Conservation (phyloP, 2,888 invertebrate genomes). For the Apeira syringaria region DNA sequence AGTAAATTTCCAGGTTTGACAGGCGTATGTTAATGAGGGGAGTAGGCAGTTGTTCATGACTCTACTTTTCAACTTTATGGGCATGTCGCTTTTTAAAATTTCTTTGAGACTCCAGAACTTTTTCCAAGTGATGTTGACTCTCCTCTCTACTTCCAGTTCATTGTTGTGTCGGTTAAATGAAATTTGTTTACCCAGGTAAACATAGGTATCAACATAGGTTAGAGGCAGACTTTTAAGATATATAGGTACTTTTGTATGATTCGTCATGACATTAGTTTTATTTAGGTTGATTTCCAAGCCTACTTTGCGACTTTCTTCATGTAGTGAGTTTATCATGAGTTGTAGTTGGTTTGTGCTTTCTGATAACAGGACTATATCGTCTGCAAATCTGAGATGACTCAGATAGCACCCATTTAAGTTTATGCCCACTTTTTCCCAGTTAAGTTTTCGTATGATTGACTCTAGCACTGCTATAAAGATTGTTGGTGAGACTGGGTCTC, state of each 20-base stretch:
- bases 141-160: not conserved
- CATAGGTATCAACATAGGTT: constrained; percentile 18
- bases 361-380: constrained; percentile 12
- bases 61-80: constrained; percentile 14
- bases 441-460: not conserved
- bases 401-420: constrained; percentile 1
- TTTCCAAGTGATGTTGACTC: not conserved
- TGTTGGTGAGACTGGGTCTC: constrained; percentile 10
- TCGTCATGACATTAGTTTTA: constrained; percentile 31
- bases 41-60: constrained; percentile 2
- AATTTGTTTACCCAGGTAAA: constrained; percentile 15
- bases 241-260: constrained; percentile 11
- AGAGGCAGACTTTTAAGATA: not conserved
- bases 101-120: not conserved
- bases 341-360: constrained; percentile 4
- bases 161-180: constrained; percentile 5
- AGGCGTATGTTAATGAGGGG: constrained; percentile 7
- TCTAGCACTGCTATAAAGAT: constrained; percentile 5
- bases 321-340: constrained; percentile 16
- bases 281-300: constrained; percentile 25
- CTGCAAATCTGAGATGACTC: constrained; percentile 4
- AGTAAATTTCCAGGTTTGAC: constrained; percentile 11
- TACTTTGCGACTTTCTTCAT: constrained; percentile 15
- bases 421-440: constrained; percentile 8
- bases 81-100: not conserved